These are phyloP conservation scores for Crepidodera aurea DNA, from an alignment of 2,888 invertebrate genomes.

Conservation along the genomic window DNA sequence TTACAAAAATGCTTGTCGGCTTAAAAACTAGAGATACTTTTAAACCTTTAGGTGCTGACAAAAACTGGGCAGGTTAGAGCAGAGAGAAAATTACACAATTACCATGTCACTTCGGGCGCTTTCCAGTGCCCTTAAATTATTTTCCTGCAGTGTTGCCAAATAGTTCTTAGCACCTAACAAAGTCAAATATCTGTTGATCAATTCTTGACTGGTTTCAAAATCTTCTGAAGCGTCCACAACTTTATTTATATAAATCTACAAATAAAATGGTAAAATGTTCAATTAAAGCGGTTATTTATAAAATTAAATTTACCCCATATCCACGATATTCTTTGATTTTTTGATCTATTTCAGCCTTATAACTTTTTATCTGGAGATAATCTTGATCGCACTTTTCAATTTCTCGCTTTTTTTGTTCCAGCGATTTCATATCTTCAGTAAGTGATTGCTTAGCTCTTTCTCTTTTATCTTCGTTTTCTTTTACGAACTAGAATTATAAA, in stretches of 20 bases:
- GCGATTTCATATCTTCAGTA: conserved; percentile 64
- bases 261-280: conserved; percentile 2
- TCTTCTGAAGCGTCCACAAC: conserved; percentile 66
- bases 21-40: too few species aligned
- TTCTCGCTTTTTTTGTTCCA: conserved; percentile 63
- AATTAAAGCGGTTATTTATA: not conserved
- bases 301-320: conserved; percentile 62
- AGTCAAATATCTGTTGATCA: conserved; percentile 72
- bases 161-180: conserved; percentile 68
- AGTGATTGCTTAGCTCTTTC: conserved; percentile 69
- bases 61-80: too few species aligned
- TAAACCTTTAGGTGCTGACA: too few species aligned
- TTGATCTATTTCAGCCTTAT: conserved; percentile 61
- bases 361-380: conserved; percentile 28
- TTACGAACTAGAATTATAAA: conserved; percentile 63
- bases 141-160: conserved; percentile 66
- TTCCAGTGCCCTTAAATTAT: conserved; percentile 65
- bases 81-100: too few species aligned
- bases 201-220: conserved; percentile 68
- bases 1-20: too few species aligned
- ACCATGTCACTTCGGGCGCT: conserved; percentile 66
- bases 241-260: conserved; percentile 67
- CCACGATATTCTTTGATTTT: conserved; percentile 67
- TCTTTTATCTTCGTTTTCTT: conserved; percentile 72
- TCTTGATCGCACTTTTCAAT: conserved; percentile 43